phyloP scores from a whole-genome alignment of 2,888 invertebrate species.

The Melanchra persicariae region DNA sequence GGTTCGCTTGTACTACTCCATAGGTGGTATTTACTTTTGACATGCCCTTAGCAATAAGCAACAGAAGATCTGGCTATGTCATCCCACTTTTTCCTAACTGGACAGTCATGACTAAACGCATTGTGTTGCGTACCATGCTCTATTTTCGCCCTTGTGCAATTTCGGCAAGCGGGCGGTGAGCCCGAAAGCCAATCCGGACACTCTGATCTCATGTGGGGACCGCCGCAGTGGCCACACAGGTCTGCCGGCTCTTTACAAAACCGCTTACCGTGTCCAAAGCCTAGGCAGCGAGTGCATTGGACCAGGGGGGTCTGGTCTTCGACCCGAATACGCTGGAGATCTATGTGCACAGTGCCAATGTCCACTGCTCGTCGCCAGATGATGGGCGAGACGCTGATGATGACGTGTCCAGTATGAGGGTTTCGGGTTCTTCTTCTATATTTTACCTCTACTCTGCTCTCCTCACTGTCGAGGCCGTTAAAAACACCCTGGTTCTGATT shows the following conservation, averaged over 20 bases:
- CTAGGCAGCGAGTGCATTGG: not conserved
- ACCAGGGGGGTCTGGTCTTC: not conserved
- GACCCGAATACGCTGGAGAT: not conserved
- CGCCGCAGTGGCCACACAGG: not conserved
- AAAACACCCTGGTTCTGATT: not conserved
- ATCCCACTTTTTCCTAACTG: not conserved
- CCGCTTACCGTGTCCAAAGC: not conserved
- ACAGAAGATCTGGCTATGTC: not conserved
- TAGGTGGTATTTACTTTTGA: not conserved
- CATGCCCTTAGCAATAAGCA: not conserved
- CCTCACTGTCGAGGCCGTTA: not conserved
- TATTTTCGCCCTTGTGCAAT: not conserved
- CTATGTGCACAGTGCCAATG: not conserved
- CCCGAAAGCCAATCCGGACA: not conserved
- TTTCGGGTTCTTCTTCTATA: not conserved
- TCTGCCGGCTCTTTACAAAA: not conserved
- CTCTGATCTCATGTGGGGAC: not conserved
- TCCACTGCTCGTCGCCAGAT: not conserved
- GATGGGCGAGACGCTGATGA: not conserved
- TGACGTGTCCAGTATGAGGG: not conserved
- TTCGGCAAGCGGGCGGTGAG: not conserved
- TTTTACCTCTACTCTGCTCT: not conserved
- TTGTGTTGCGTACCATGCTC: not conserved
- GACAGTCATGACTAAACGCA: conserved; percentile 7
- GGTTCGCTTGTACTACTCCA: not conserved